Conservation (phyloP, 2,888 invertebrate species). For the Eurois occulta region DNA sequence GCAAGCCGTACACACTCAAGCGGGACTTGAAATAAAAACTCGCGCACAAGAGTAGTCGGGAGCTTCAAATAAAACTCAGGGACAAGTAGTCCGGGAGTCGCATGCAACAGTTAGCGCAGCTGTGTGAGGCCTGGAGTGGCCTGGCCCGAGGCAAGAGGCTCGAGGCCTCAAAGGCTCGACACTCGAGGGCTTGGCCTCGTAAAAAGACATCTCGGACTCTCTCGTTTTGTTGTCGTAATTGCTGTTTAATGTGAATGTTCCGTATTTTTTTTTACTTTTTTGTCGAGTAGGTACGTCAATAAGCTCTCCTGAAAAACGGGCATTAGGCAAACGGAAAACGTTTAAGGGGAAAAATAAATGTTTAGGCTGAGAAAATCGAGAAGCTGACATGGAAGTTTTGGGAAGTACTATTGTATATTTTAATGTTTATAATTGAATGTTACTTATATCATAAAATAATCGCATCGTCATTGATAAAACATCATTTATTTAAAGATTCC, state of each 20-base stretch:
- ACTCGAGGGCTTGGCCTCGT: slow-evolving; percentile 62
- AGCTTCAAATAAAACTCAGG: slow-evolving; percentile 67
- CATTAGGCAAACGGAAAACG: slow-evolving; percentile 17
- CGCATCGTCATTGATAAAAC: not conserved
- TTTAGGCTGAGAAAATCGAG: slow-evolving; percentile 10
- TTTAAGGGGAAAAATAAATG: slow-evolving; percentile 32
- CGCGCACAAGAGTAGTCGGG: slow-evolving; percentile 57
- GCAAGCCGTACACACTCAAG: slow-evolving; percentile 55
- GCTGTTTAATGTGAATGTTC: slow-evolving; percentile 66
- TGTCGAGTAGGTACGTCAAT: slow-evolving; percentile 45
- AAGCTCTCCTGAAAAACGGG: slow-evolving; percentile 34
- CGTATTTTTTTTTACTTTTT: slow-evolving; percentile 60
- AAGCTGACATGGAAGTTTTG: not conserved
- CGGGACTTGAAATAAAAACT: slow-evolving; percentile 63
- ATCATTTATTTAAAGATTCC: no score
- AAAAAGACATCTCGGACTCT: slow-evolving; percentile 72
- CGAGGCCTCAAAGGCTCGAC: slow-evolving; percentile 67
- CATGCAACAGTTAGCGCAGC: slow-evolving; percentile 71
- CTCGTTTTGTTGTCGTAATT: slow-evolving; percentile 69
- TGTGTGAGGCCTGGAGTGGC: slow-evolving; percentile 66
- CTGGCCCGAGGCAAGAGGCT: slow-evolving; percentile 68
- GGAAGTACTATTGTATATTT: not conserved
- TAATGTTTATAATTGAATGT: not conserved
- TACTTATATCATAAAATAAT: not conserved
- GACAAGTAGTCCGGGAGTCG: slow-evolving; percentile 61